Base-by-base conservation (phyloP, 2,797 vertebrate species). In the Crenuchus spilurus region DNA sequence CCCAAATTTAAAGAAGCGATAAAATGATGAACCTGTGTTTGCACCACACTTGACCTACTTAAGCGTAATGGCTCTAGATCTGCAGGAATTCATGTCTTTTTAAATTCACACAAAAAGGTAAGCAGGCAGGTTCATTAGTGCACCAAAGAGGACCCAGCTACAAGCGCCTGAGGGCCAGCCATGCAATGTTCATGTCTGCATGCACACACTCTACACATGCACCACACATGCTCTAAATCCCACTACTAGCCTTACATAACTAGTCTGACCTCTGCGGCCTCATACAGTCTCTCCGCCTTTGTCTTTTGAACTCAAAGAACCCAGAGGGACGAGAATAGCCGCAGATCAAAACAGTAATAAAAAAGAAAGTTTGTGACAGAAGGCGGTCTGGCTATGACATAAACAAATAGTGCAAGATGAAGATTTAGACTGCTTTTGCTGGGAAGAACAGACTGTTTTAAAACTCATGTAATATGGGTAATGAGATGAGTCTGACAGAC, bases 221-320 rank as follows among this genome's bases (percentile, higher is more conserved):
- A 57, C 48, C 37, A 14, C 16, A 65, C 39, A 77, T n/a, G 22
- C 18, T 35, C 9, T 57, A 48, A 72, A 77, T 67, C 4, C 42
- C 30, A 37, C 44, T 30, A 20, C 6, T 5, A 60, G 26, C 28
- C 54, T 77, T 62, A 46, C 49, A 28, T 61, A 54, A 72, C 31
- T 28, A 26, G 18, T 72, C 46, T 39, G 49, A 68, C 13, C 18
- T 54, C 18, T 62, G 3, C 20, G 2, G 16, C 60, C 18, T 24
- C 13, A 30, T n/a, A 18, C 13, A 18, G 18, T 18, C 24, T 57
- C 2, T 55, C 24, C 10, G 9, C 7, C 6, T 55, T 39, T 37
- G 24, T 37, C 30, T 60, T 48, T 48, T 18, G 13, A 60, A 16
- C 46, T 37, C 8, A 64, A 46, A 44, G 7, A 46, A 9, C 22